Percentiles rank a stretch among this genome's conserved stretches.
These are phyloP conservation scores for Metallyticus violacea DNA, from an alignment of 2,888 invertebrate genomes.

Conservation along the genomic window DNA sequence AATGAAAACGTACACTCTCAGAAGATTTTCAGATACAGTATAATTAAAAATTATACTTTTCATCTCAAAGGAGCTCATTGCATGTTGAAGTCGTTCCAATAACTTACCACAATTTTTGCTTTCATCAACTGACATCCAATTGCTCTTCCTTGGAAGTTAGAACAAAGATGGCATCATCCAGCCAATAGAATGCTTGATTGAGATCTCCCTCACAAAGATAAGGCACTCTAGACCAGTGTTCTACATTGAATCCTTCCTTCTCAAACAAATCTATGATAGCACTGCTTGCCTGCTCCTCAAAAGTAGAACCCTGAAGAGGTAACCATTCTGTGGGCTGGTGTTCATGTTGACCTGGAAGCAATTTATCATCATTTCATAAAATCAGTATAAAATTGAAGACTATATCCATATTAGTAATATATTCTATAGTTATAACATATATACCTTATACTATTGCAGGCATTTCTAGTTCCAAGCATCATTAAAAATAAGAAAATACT, in stretches of 20 bases:
- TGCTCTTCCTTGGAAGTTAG: slow-evolving; percentile 51
- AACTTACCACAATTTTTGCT: background rate
- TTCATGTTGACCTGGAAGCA: slow-evolving; percentile 58
- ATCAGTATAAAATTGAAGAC: too few relatives aligned
- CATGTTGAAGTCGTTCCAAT: too few relatives aligned
- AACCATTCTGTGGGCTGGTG: slow-evolving; percentile 69
- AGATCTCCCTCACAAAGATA: slow-evolving; percentile 97
- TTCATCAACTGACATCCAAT: background rate
- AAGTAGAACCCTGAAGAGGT: slow-evolving; percentile 62
- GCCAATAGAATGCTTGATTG: slow-evolving; percentile 85
- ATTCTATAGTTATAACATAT: too few relatives aligned
- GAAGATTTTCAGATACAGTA: too few relatives aligned
- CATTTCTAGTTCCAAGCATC: too few relatives aligned
- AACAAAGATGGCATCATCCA: slow-evolving; percentile 87
- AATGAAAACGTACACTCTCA: too few relatives aligned
- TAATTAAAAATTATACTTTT: too few relatives aligned
- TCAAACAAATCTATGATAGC: slow-evolving; percentile 62
- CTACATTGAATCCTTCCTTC: slow-evolving; percentile 70
- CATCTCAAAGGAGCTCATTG: too few relatives aligned
- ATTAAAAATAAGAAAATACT: too few relatives aligned
- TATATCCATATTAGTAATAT: too few relatives aligned
- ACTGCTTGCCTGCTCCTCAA: slow-evolving; percentile 77
- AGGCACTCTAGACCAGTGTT: slow-evolving; percentile 86
- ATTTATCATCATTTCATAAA: slow-evolving; percentile 16
- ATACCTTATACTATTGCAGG: too few relatives aligned